Evolutionary conservation across 2,113 vertebrate species (phyloP).

Genomic region (Cyphomyrus discorhynchus): DNA sequence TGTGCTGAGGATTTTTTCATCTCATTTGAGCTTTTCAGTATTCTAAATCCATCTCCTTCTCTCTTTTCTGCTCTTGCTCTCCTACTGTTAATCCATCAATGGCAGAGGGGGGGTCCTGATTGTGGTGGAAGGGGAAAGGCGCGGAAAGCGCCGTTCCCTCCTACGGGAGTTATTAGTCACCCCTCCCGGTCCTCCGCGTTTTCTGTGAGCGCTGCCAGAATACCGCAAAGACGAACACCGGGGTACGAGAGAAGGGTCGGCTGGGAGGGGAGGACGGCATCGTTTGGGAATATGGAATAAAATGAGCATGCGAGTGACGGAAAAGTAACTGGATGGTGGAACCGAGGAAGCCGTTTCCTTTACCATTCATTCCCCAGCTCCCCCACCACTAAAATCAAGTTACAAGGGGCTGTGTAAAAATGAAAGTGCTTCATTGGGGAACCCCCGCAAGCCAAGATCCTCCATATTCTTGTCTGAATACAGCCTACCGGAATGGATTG

Average conservation of each 20-base stretch:
- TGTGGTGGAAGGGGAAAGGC: background rate
- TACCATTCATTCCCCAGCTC: background rate
- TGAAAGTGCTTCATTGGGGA: conserved; percentile 35
- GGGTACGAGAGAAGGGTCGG: background rate
- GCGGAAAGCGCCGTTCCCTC: background rate
- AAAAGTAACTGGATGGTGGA: background rate
- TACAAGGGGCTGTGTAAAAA: conserved; percentile 1
- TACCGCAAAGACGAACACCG: background rate
- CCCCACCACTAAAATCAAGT: background rate
- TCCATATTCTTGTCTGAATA: conserved; percentile 39
- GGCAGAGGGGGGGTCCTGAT: background rate
- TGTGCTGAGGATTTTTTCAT: conserved; percentile 8
- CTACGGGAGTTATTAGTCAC: background rate
- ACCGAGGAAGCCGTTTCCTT: background rate
- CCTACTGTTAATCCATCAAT: conserved; percentile 7
- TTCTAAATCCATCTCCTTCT: background rate
- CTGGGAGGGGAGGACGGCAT: background rate
- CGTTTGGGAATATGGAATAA: background rate
- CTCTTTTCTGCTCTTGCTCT: conserved; percentile 8
- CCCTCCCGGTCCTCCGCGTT: background rate
- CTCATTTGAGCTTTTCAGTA: background rate
- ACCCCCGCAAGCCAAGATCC: conserved; percentile 25
- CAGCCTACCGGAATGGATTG: conserved; percentile 52
- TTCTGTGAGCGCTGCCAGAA: too few species aligned
- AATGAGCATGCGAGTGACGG: conserved; percentile 8